Percentiles rank a stretch among this genome's conserved stretches.
These are phyloP conservation scores for Mastomys coucha DNA, from an alignment of 2,113 vertebrate species.

Conservation along the genomic window DNA sequence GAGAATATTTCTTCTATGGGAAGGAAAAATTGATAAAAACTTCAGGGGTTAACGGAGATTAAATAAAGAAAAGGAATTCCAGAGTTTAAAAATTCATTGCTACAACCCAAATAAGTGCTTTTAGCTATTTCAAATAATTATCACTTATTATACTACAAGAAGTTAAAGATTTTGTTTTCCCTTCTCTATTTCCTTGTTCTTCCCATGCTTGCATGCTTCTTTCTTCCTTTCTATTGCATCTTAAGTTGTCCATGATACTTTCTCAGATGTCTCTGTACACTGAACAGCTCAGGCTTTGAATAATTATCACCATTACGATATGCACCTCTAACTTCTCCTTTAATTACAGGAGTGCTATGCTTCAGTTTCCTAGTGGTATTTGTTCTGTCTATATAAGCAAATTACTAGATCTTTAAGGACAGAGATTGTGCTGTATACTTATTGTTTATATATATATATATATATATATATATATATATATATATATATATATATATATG, in stretches of 20 bases:
- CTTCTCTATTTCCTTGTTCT: not conserved
- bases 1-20: not conserved
- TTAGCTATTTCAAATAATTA: slow-evolving; percentile 9
- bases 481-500: not conserved
- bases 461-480: no score
- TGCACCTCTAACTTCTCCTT: not conserved
- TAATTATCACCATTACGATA: not conserved
- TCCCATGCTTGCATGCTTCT: not conserved
- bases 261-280: not conserved
- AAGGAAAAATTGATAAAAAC: not conserved
- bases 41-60: not conserved
- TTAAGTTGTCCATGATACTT: not conserved
- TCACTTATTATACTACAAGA: not conserved
- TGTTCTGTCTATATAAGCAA: slow-evolving; percentile 33
- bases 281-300: not conserved
- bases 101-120: not conserved
- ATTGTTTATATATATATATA: not conserved
- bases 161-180: not conserved
- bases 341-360: not conserved
- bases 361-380: slow-evolving; percentile 19
- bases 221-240: not conserved
- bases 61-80: not conserved
- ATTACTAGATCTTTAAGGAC: not conserved
- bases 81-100: not conserved
- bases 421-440: not conserved